Evolutionary conservation across 2,888 invertebrate species (phyloP), one percentile per base, ranked within the genome.

Genomic region (Latrodectus hesperus): DNA sequence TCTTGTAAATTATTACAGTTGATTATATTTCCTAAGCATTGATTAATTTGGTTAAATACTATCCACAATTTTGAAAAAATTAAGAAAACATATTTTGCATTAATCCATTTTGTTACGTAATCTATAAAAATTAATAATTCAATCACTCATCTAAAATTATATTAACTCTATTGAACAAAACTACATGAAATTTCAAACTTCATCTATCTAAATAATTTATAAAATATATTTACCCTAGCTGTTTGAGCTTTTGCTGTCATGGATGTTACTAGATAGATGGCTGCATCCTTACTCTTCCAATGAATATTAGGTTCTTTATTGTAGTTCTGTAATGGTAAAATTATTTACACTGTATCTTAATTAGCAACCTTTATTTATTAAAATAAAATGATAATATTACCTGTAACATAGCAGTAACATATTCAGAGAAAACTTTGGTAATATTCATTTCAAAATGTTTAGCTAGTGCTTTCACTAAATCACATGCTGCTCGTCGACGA

Each of bases 231-330:
- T 80, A 91, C 90, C 83, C 95, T 96, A 91, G 96, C 95, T 0
- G 98, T 98, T 91, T 95, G 94, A 68, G 96, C 98, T 91, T 97
- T 96, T 1, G 97, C 95, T 64, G 97, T 98, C 90, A 99, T 94
- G 2, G 99, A 98, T 85, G 98, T 99, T 88, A 99, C 98, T 90
- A 99, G 94, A 93, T 97, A 99, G 91, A 99, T 95, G 4, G 99
- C 99, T 14, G 98, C 96, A 93, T 99, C 99, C 92, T 99, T 99
- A 90, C 96, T 95, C 80, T 96, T 95, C 99, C 99, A 99, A 92
- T 97, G 96, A 81, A 93, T 92, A 0, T 93, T 92, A 0, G 97
- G 96, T 91, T 96, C 95, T 91, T 95, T 95, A 0, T 94, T 93
- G 93, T 97, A 98, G 68, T 95, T 94, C 95, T 95, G 91, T 52